Evolutionary conservation across 1,140 invertebrate genomes (phyloP), one percentile per base, ranked within the genome.

Genomic region (Cyphomyrmex costatus): DNA sequence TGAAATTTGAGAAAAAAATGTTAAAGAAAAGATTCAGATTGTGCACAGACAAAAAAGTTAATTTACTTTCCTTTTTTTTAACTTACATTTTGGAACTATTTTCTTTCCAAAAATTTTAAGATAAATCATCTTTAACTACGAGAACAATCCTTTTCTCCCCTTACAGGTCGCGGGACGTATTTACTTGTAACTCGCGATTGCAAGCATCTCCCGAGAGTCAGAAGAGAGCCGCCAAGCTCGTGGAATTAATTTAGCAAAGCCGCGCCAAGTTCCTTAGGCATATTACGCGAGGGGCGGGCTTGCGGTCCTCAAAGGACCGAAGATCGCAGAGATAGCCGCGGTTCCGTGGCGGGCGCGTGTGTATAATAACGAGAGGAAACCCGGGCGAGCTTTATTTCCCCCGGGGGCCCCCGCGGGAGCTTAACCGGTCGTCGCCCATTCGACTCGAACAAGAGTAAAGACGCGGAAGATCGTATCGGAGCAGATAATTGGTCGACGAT

Each of bases 301-400:
- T 36, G 60, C 51, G 66, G 68, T 61, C 14, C 79, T 83, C 79
- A 83, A 83, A 83, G 79, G 79, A 83, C 79, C 79, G 36, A 83
- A 83, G 79, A 83, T 83, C 79, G 68, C 56, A 61, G 49, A 83
- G 79, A 83, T 83, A 83, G 66, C 33, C 60, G 85, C 46, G 74
- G 58, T 79, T 86, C 85, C 88, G 66, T 85, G 70, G 74, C 86
- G 80, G 85, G 91, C 85, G 90, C 91, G 91, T 93, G 93, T 94
- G 89, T 94, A 94, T 94, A 93, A 94, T 93, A 94, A 94, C 93
- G 91, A 94, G 92, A 93, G 92, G 93, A 94, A 94, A 94, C 93
- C 94, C 88, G 85, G 85, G 80, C 87, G 86, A 87, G 89, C 92
- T 94, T 94, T 94, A 94, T 94, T 94, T 94, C 93, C 94, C 94